phyloP scores from a whole-genome alignment of 2,888 invertebrate species.

The Limnephilus auricula region DNA sequence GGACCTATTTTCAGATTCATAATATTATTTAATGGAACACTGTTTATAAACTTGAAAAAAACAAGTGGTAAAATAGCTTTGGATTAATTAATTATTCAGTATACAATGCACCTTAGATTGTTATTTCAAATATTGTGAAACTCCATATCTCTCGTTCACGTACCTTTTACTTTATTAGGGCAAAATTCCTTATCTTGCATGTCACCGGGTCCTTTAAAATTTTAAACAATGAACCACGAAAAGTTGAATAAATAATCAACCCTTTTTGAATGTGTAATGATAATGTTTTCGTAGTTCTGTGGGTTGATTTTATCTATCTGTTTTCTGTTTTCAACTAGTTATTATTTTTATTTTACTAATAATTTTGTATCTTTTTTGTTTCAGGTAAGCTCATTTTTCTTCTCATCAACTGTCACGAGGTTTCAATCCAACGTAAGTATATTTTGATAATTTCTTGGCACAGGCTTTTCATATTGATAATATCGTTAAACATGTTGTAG shows the following conservation, averaged over 20 bases:
- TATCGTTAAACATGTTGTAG: too few relatives aligned
- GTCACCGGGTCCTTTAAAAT: not conserved
- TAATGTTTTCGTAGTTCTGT: too few relatives aligned
- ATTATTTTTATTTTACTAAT: not conserved
- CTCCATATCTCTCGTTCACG: not conserved
- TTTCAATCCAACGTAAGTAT: not conserved
- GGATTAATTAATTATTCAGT: too few relatives aligned
- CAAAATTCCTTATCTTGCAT: not conserved
- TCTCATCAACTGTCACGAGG: not conserved
- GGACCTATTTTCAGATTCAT: not conserved
- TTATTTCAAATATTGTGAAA: not conserved
- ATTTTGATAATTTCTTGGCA: too few relatives aligned
- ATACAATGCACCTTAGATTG: not conserved
- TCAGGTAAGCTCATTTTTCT: not conserved
- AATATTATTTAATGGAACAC: too few relatives aligned
- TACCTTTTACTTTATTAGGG: not conserved
- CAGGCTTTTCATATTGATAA: too few relatives aligned
- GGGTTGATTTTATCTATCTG: not conserved
- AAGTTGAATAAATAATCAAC: not conserved
- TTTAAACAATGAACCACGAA: not conserved
- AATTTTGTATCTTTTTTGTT: not conserved
- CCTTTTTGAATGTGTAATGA: not conserved
- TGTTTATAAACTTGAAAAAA: too few relatives aligned
- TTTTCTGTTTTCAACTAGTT: not conserved
- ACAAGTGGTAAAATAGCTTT: too few relatives aligned